Percentiles rank a stretch among this genome's conserved stretches.
These are phyloP conservation scores for Lutjanus erythropterus DNA, from an alignment of 2,113 vertebrate genomes.

Conservation along the genomic window DNA sequence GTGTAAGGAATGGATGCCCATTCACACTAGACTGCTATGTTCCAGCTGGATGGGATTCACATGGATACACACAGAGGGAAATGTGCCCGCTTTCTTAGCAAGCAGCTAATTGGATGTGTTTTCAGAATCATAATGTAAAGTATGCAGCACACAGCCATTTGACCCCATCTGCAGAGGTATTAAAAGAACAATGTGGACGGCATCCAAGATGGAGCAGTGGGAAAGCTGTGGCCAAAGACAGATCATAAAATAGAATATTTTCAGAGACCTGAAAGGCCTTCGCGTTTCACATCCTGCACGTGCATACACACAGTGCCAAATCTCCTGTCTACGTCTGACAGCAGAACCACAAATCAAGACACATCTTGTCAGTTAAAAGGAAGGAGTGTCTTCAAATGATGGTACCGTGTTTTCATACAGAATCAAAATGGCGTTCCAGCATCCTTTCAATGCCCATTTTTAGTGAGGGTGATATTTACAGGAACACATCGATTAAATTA, in stretches of 20 bases:
- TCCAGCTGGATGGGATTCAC: conserved; percentile 48
- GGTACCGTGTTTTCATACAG: conserved; percentile 1
- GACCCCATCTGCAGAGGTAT: conserved; percentile 9
- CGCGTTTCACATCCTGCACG: neutral
- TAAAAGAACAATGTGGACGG: conserved; percentile 1
- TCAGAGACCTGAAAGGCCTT: neutral
- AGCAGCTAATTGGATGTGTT: neutral
- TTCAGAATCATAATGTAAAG: neutral
- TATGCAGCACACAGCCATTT: neutral
- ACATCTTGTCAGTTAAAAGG: neutral
- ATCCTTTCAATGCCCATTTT: conserved; percentile 26
- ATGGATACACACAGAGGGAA: conserved; percentile 5
- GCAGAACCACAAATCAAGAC: conserved; percentile 13
- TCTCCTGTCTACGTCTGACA: neutral
- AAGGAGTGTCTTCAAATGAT: neutral
- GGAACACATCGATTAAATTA: neutral
- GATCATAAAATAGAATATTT: neutral
- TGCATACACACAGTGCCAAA: conserved; percentile 9
- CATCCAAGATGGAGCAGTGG: neutral
- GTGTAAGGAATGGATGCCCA: conserved; percentile 21
- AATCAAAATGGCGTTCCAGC: neutral
- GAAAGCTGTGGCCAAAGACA: neutral
- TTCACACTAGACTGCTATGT: conserved; percentile 55
- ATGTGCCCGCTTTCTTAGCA: conserved; percentile 13
- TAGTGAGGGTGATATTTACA: neutral